A percentile compares a stretch with the other conserved stretches of the same genome.
Evolutionary conservation across 53 echinoderm and acorn worm genomes (phyloP).

Genomic region (Paelopatides confundens): DNA sequence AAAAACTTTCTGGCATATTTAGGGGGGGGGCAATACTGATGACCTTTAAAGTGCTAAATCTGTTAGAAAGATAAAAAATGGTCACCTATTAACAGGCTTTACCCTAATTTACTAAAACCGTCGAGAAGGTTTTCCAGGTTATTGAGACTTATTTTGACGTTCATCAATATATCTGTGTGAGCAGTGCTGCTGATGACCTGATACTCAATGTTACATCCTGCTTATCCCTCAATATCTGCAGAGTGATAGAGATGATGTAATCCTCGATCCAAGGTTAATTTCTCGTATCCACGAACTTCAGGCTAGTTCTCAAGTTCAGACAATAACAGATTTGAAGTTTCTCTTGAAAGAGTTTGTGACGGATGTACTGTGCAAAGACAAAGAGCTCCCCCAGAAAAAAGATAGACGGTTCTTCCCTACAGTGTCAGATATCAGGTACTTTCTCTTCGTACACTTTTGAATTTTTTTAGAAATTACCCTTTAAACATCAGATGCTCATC

Average conservation of each 20-base stretch:
- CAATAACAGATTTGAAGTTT: slow-evolving; percentile 13
- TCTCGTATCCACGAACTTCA: slow-evolving; percentile 4
- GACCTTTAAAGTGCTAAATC: no score
- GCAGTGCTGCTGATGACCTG: no score
- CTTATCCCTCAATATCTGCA: not conserved
- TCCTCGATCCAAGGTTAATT: slow-evolving; percentile 1
- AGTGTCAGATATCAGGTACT: slow-evolving; percentile 9
- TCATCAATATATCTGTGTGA: no score
- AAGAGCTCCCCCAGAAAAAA: not conserved
- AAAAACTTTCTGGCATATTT: no score
- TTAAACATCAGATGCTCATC: no score
- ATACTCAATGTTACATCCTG: not conserved
- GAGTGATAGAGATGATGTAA: slow-evolving; percentile 16
- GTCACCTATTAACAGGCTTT: no score
- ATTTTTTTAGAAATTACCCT: no score
- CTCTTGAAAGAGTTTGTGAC: slow-evolving; percentile 28
- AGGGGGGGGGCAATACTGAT: no score
- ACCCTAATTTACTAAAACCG: no score
- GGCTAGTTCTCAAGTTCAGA: slow-evolving; percentile 9
- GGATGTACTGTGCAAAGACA: slow-evolving; percentile 18
- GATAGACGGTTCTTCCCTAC: slow-evolving; percentile 6
- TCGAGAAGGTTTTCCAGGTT: no score
- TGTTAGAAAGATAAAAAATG: no score
- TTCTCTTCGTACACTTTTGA: not conserved
- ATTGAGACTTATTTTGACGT: no score